Conservation (phyloP, 2,797 vertebrate genomes). For the Otolemur crassicaudatus region DNA sequence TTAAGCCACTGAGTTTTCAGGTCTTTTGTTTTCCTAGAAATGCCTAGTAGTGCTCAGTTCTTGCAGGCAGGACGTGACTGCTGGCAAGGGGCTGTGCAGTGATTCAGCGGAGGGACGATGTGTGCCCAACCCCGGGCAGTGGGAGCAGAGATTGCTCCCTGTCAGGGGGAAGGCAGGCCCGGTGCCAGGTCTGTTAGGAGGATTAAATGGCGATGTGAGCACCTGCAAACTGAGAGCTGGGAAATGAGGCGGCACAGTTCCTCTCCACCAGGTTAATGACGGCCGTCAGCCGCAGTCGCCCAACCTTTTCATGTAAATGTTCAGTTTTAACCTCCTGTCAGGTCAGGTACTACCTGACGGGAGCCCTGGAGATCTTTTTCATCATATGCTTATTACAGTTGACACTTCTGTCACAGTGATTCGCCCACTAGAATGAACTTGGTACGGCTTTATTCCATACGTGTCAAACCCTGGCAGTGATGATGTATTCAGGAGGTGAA, state of each 20-base stretch:
- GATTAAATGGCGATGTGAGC: background rate
- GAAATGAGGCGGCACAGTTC: background rate
- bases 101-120: background rate
- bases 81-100: background rate
- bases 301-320: constrained; percentile 64
- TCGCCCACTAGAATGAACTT: constrained; percentile 42
- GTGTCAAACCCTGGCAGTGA: constrained; percentile 34
- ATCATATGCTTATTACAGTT: constrained; percentile 76
- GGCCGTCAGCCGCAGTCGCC: constrained; percentile 75
- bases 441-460: constrained; percentile 75
- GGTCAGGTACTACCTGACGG: constrained; percentile 60
- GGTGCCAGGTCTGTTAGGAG: background rate
- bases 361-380: constrained; percentile 57
- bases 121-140: background rate
- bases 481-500: constrained; percentile 63
- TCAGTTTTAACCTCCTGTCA: constrained; percentile 66
- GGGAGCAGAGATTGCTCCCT: background rate
- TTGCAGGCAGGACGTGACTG: background rate
- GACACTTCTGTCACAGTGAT: constrained; percentile 72
- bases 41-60: background rate
- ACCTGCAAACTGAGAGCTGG: background rate
- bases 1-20: background rate
- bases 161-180: background rate
- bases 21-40: background rate
- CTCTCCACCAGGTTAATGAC: constrained; percentile 60